These are phyloP conservation scores for Manduca sexta DNA, from an alignment of 1,140 invertebrate genomes.

Conservation along the genomic window DNA sequence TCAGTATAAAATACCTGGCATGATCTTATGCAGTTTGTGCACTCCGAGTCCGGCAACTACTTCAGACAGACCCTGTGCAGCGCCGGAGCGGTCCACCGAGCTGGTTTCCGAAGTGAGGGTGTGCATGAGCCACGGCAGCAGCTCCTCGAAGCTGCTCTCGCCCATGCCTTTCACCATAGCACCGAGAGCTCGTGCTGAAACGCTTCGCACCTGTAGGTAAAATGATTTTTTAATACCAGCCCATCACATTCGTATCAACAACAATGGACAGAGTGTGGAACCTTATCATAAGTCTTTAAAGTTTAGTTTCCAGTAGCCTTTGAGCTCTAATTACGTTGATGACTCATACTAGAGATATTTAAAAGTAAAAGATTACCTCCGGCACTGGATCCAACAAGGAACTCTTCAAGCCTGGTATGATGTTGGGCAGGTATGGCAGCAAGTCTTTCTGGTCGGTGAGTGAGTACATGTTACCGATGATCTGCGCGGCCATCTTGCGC, in stretches of 20 bases:
- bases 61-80: slow-evolving; percentile 96
- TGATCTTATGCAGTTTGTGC: slow-evolving; percentile 95
- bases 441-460: slow-evolving; percentile 99
- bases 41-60: slow-evolving; percentile 97
- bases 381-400: slow-evolving; percentile 98
- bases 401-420: slow-evolving; percentile 97
- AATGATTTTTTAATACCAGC: too few species aligned
- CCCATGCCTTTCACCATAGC: slow-evolving; percentile 98
- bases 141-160: slow-evolving; percentile 94
- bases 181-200: slow-evolving; percentile 94
- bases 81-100: slow-evolving; percentile 97
- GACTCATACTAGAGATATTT: too few species aligned
- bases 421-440: slow-evolving; percentile 95
- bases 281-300: too few species aligned
- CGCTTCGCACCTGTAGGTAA: slow-evolving; percentile 82
- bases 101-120: slow-evolving; percentile 97
- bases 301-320: too few species aligned
- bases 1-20: slow-evolving; percentile 79
- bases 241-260: too few species aligned
- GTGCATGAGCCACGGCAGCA: slow-evolving; percentile 98
- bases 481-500: slow-evolving; percentile 98
- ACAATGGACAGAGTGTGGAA: too few species aligned
- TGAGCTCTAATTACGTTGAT: too few species aligned
- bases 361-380: too few species aligned
- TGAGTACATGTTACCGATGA: slow-evolving; percentile 99